Conservation (phyloP, 2,797 vertebrate species). For the Enteromius thamalakanensis region DNA sequence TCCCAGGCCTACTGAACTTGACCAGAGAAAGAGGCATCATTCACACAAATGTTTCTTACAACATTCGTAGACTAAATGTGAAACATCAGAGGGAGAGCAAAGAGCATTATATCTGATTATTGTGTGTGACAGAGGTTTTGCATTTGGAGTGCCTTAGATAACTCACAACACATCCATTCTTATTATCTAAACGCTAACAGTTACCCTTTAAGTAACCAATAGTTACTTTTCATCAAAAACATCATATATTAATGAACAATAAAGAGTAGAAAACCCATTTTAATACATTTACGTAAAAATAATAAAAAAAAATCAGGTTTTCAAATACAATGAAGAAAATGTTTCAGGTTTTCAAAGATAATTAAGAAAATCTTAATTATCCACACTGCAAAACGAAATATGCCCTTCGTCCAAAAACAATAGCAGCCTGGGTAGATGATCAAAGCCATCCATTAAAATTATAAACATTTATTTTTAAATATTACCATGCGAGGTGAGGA, state of each 20-base stretch:
- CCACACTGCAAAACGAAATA: not conserved
- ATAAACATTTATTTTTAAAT: not conserved
- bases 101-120: not conserved
- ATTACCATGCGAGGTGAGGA: constrained; percentile 25
- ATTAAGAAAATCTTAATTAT: not conserved
- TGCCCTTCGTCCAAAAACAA: not conserved
- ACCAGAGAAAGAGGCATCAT: not conserved
- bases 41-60: not conserved
- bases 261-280: not conserved
- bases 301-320: too few relatives aligned
- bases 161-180: not conserved
- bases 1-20: not conserved
- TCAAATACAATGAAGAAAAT: too few relatives aligned
- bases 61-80: not conserved
- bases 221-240: not conserved
- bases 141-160: not conserved
- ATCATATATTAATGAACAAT: not conserved
- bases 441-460: not conserved
- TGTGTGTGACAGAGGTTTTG: not conserved
- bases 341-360: not conserved
- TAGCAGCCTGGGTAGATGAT: not conserved
- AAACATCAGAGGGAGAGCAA: not conserved
- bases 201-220: not conserved
- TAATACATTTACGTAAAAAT: not conserved
- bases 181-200: not conserved